These are phyloP conservation scores for Agrochola lota DNA, from an alignment of 2,888 invertebrate genomes.

Conservation along the genomic window DNA sequence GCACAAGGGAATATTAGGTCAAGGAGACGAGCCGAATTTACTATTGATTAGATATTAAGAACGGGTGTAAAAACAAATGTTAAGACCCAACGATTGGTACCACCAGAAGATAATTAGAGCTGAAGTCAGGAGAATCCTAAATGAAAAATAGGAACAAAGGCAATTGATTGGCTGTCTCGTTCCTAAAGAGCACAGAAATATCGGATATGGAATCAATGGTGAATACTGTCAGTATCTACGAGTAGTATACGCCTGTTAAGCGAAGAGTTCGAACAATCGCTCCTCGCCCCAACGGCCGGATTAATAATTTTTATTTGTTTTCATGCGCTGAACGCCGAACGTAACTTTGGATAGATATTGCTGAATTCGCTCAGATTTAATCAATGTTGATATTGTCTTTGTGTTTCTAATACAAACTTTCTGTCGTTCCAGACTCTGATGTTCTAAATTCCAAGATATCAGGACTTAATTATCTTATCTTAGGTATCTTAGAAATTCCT, in stretches of 20 bases:
- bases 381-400: conserved; percentile 54
- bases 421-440: conserved; percentile 33
- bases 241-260: conserved; percentile 36
- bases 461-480: conserved; percentile 17
- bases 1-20: conserved; percentile 40
- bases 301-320: conserved; percentile 65
- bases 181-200: conserved; percentile 41
- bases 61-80: conserved; percentile 7
- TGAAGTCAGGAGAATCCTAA: neutral
- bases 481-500: conserved; percentile 19
- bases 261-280: conserved; percentile 43
- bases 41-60: conserved; percentile 31
- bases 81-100: conserved; percentile 1
- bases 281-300: conserved; percentile 42
- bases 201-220: conserved; percentile 40
- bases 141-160: conserved; percentile 33
- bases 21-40: conserved; percentile 21
- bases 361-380: conserved; percentile 55
- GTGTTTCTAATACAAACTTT: conserved; percentile 45
- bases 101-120: conserved; percentile 5
- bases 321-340: conserved; percentile 45
- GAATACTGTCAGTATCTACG: conserved; percentile 40
- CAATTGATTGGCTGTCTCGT: conserved; percentile 24
- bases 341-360: conserved; percentile 58
- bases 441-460: conserved; percentile 18